Conservation (phyloP, 2,797 vertebrate species). For the Sphaeramia orbicularis region DNA sequence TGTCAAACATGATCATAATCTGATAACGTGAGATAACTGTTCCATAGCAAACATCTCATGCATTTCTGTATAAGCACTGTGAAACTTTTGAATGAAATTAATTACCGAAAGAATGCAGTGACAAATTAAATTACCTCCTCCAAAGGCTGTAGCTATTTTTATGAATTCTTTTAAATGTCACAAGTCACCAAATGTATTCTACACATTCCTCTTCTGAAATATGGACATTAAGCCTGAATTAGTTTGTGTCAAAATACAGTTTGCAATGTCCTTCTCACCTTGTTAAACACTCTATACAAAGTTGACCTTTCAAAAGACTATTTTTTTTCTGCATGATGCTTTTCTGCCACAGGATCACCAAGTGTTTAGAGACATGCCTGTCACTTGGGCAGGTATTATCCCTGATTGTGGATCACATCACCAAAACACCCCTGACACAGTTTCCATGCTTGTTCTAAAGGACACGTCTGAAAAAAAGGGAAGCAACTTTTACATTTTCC, state of each 20-base stretch:
- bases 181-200: not conserved
- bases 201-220: slow-evolving; percentile 4
- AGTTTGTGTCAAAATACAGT: slow-evolving; percentile 25
- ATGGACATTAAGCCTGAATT: slow-evolving; percentile 20
- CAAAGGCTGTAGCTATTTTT: not conserved
- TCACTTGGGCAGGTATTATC: slow-evolving; percentile 50
- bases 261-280: not conserved
- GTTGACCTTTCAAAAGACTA: slow-evolving; percentile 44
- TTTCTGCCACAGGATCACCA: slow-evolving; percentile 35
- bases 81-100: not conserved
- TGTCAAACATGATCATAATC: slow-evolving; percentile 1
- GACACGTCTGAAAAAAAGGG: slow-evolving; percentile 25
- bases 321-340: slow-evolving; percentile 37
- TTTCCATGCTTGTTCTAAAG: slow-evolving; percentile 33
- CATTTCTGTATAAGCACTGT: not conserved
- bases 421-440: slow-evolving; percentile 37
- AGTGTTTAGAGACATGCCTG: slow-evolving; percentile 39
- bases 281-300: slow-evolving; percentile 29
- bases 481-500: slow-evolving; percentile 26
- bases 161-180: not conserved
- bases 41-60: not conserved
- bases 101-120: slow-evolving; percentile 1
- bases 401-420: slow-evolving; percentile 27
- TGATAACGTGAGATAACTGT: not conserved
- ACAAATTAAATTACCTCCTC: not conserved